Evolutionary conservation across 2,797 vertebrate genomes (phyloP).

Genomic region (Pseudomugil tenellus): DNA sequence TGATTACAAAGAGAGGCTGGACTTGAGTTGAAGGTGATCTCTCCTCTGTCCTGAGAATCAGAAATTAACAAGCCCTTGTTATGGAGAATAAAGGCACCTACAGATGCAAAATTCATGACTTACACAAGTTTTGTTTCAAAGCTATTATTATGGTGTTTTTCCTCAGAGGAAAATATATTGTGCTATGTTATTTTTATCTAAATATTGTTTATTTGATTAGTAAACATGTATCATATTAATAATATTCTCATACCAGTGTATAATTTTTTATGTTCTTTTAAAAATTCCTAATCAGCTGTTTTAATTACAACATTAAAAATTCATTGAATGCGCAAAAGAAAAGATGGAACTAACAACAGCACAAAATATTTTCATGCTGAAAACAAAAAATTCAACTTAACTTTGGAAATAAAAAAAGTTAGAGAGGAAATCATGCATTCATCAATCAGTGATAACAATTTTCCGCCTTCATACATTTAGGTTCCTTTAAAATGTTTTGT

Average conservation of each 20-base stretch:
- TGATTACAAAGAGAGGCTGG: slow-evolving; percentile 65
- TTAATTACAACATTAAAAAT: neutral
- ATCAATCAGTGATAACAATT: neutral
- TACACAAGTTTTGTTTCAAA: slow-evolving; percentile 28
- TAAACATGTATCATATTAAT: neutral
- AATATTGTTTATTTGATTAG: neutral
- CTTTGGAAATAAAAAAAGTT: neutral
- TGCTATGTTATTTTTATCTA: neutral
- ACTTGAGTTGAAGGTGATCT: slow-evolving; percentile 47
- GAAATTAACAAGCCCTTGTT: slow-evolving; percentile 73
- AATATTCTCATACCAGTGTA: neutral
- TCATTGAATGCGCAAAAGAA: too few species aligned
- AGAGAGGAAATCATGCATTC: neutral
- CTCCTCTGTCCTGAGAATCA: slow-evolving; percentile 67
- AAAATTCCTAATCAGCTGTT: neutral
- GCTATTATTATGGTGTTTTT: neutral
- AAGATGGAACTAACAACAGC: neutral
- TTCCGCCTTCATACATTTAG: neutral
- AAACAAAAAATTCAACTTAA: neutral
- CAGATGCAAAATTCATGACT: slow-evolving; percentile 18
- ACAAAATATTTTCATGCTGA: neutral
- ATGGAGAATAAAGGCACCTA: slow-evolving; percentile 63
- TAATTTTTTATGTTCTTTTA: neutral
- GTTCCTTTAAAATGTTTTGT: neutral
- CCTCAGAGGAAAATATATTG: slow-evolving; percentile 4